Percentiles rank a stretch among this genome's conserved stretches.
phyloP scores from a whole-genome alignment of 2,888 invertebrate species.

The Machimus atricapillus region DNA sequence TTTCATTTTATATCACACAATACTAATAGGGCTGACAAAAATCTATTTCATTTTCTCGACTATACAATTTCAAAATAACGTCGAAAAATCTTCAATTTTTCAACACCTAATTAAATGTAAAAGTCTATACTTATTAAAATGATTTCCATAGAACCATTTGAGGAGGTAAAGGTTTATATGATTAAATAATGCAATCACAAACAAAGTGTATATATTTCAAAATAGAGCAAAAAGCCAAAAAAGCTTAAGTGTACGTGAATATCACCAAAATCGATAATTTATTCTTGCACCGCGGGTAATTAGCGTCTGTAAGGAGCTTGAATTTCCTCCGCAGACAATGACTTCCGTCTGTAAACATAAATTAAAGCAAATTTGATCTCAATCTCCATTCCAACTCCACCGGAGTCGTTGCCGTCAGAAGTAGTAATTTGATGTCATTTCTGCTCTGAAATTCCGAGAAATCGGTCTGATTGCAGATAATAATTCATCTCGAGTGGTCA shows the following conservation, averaged over 20 bases:
- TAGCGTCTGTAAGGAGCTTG: not conserved
- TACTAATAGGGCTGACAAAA: too few species aligned
- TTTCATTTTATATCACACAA: too few species aligned
- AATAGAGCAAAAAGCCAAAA: not conserved
- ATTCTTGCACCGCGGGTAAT: not conserved
- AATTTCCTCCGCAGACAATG: conserved; percentile 2
- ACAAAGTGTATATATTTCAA: not conserved
- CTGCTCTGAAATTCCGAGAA: conserved; percentile 15
- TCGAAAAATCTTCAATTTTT: too few species aligned
- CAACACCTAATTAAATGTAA: too few species aligned
- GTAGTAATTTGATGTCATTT: conserved; percentile 28
- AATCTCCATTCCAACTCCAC: conserved; percentile 2
- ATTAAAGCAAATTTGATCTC: conserved; percentile 19
- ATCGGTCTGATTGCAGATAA: conserved; percentile 23
- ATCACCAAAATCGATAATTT: not conserved
- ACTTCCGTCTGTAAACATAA: not conserved
- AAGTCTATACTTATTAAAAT: too few species aligned
- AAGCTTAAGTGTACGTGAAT: not conserved
- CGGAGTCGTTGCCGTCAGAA: not conserved
- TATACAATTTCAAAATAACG: too few species aligned
- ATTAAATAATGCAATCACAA: not conserved
- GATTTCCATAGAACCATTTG: too few species aligned
- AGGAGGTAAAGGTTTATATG: too few species aligned
- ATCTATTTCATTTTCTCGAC: too few species aligned
- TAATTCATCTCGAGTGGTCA: conserved; percentile 22